Conservation (phyloP, 1,140 invertebrate genomes). For the Hyles euphorbiae region DNA sequence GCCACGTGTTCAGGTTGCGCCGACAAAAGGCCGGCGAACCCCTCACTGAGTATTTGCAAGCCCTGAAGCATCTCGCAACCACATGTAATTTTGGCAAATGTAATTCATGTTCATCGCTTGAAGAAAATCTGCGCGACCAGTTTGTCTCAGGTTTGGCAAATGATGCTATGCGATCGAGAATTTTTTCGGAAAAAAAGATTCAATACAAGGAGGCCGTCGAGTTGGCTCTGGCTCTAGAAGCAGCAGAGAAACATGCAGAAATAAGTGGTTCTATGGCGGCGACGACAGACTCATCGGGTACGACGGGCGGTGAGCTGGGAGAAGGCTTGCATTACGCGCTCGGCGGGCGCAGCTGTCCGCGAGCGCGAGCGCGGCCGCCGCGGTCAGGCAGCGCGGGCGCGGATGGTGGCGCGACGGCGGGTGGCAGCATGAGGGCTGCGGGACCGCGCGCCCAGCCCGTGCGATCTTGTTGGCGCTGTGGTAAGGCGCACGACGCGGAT, state of each 20-base stretch:
- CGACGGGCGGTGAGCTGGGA: neutral
- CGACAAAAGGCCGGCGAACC: conserved; percentile 14
- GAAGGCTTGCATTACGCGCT: neutral
- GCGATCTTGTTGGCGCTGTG: conserved; percentile 1
- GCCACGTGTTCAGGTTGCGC: conserved; percentile 9
- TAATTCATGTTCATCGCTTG: too few species aligned
- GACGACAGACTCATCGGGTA: conserved; percentile 5
- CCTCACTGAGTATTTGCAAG: neutral
- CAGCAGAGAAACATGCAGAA: conserved; percentile 29
- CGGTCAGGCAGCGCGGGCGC: neutral
- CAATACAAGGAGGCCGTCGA: too few species aligned
- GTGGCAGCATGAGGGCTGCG: neutral
- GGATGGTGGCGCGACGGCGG: too few species aligned
- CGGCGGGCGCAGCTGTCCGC: neutral
- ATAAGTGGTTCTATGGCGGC: conserved; percentile 11
- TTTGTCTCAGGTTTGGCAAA: too few species aligned
- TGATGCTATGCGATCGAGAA: too few species aligned
- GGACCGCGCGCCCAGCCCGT: too few species aligned
- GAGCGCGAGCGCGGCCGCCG: neutral
- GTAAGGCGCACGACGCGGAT: conserved; percentile 1
- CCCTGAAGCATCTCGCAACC: conserved; percentile 11
- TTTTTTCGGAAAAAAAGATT: too few species aligned
- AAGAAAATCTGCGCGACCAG: too few species aligned
- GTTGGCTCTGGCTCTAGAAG: too few species aligned
- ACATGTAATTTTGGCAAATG: conserved; percentile 18